phyloP scores from a whole-genome alignment of 2,888 invertebrate genomes.

The Conistra vaccinii region DNA sequence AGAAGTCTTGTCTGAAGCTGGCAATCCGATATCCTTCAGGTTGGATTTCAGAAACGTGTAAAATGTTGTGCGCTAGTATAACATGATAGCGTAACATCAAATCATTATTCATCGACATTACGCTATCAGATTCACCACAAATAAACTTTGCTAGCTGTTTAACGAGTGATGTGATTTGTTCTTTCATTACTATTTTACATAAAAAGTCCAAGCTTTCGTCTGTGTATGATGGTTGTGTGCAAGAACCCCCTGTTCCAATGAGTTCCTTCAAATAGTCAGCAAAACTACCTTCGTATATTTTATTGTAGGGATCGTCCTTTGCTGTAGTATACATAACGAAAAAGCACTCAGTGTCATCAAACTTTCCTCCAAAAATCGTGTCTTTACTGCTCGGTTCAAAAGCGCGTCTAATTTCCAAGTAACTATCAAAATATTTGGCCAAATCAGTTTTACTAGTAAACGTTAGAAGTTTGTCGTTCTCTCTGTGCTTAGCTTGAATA shows the following conservation, averaged over 20 bases:
- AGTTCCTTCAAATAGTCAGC: slow-evolving; percentile 35
- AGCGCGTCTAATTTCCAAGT: slow-evolving; percentile 39
- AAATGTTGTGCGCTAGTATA: slow-evolving; percentile 39
- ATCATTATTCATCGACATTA: slow-evolving; percentile 50
- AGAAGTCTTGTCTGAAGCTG: slow-evolving; percentile 50
- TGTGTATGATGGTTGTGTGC: too few species aligned
- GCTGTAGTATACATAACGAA: slow-evolving; percentile 62
- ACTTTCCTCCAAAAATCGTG: slow-evolving; percentile 34
- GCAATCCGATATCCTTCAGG: slow-evolving; percentile 35
- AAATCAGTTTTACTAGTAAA: slow-evolving; percentile 33
- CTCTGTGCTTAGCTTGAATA: slow-evolving; percentile 34
- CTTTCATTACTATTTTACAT: too few species aligned
- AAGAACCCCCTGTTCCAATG: slow-evolving; percentile 5
- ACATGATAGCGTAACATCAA: slow-evolving; percentile 56
- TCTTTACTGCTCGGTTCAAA: slow-evolving; percentile 36
- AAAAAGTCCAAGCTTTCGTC: too few species aligned
- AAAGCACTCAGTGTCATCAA: slow-evolving; percentile 46
- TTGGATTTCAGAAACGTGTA: slow-evolving; percentile 48
- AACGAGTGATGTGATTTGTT: too few species aligned
- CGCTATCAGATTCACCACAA: too few species aligned
- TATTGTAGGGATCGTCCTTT: slow-evolving; percentile 30
- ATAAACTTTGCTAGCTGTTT: too few species aligned
- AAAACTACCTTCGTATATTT: neutral
- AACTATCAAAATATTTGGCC: slow-evolving; percentile 48
- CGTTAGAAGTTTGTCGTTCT: too few species aligned